Evolutionary conservation across 1,140 invertebrate genomes (phyloP).

Genomic region (Eriocheir sinensis): DNA sequence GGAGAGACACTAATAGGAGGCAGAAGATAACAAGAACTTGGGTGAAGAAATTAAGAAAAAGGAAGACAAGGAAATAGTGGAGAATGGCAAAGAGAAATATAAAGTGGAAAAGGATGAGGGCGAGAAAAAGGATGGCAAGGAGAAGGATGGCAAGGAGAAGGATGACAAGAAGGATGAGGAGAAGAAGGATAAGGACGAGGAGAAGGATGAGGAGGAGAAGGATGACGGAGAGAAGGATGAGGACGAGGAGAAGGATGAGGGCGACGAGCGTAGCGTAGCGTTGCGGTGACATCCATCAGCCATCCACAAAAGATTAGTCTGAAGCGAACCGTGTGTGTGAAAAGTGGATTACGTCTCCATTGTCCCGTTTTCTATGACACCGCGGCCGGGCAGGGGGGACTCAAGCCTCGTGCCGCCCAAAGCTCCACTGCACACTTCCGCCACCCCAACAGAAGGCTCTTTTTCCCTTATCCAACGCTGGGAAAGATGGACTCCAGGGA

Average conservation of each 20-base stretch:
- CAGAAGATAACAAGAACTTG: too few relatives aligned
- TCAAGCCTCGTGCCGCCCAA: not conserved
- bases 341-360: slow-evolving; percentile 68
- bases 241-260: not conserved
- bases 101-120: not conserved
- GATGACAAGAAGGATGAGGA: too few relatives aligned
- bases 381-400: not conserved
- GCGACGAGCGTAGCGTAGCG: not conserved
- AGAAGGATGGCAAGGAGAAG: not conserved
- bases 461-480: not conserved
- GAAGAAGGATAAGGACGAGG: not conserved
- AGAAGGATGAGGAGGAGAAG: not conserved
- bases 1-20: too few relatives aligned
- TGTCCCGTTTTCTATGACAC: slow-evolving; percentile 67
- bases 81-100: too few relatives aligned
- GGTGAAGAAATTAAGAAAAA: too few relatives aligned
- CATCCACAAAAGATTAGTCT: slow-evolving; percentile 69
- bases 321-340: slow-evolving; percentile 53
- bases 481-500: not conserved
- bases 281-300: slow-evolving; percentile 57
- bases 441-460: not conserved
- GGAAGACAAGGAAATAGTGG: too few relatives aligned
- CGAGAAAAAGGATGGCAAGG: not conserved
- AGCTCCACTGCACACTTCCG: not conserved
- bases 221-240: not conserved